Conservation (phyloP, 2,888 invertebrate species). For the Drosophila leonis region DNA sequence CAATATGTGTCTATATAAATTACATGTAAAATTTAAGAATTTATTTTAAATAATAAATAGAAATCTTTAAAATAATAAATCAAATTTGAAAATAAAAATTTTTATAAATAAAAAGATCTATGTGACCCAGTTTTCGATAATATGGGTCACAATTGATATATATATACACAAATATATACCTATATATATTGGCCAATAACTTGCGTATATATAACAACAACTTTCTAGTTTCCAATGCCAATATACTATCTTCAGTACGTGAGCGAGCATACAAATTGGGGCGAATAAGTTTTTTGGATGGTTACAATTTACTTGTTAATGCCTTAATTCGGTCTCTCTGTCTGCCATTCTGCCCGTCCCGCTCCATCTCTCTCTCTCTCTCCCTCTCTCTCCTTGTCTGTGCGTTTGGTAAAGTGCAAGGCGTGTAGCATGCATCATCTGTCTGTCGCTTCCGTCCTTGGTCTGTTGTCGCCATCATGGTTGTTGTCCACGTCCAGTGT, state of each 20-base stretch:
- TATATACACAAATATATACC: background rate
- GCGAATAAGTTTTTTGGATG: constrained; percentile 31
- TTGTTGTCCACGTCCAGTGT: constrained; percentile 55
- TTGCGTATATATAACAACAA: background rate
- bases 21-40: too few relatives aligned
- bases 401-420: constrained; percentile 56
- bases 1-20: too few relatives aligned
- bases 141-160: background rate
- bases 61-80: background rate
- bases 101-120: background rate
- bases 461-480: constrained; percentile 59
- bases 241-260: background rate
- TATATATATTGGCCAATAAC: background rate
- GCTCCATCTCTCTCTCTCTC: background rate
- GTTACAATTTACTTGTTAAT: constrained; percentile 31
- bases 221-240: background rate
- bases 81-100: background rate
- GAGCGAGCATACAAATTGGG: background rate
- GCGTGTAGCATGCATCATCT: constrained; percentile 68
- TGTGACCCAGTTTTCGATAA: background rate
- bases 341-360: background rate
- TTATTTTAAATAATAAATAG: too few relatives aligned
- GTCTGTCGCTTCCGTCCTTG: constrained; percentile 37
- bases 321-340: constrained; percentile 15
- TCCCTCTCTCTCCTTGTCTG: background rate